phyloP scores from a whole-genome alignment of 1,140 invertebrate genomes.

The Galendromus occidentalis region DNA sequence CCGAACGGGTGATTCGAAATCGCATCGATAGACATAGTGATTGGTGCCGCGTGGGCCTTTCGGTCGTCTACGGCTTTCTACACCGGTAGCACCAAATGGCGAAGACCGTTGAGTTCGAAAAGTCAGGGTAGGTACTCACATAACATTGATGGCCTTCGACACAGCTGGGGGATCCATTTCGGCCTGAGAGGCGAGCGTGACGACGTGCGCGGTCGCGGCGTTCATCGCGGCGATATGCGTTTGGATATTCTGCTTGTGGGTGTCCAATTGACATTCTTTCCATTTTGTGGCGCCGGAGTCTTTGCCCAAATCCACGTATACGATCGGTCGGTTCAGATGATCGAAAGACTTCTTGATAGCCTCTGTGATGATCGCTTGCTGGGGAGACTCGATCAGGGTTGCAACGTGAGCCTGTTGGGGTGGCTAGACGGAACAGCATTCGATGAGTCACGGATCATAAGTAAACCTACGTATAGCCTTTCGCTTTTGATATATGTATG shows the following conservation, averaged over 20 bases:
- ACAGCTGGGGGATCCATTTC: slow-evolving; percentile 76
- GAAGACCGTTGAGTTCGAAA: neutral
- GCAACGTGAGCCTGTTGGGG: slow-evolving; percentile 1
- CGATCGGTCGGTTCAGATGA: neutral
- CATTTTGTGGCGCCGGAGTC: slow-evolving; percentile 70
- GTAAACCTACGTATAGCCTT: no score
- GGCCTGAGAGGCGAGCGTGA: slow-evolving; percentile 68
- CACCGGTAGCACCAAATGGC: neutral
- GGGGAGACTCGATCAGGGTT: neutral
- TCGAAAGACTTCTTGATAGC: slow-evolving; percentile 9
- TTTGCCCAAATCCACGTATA: slow-evolving; percentile 41
- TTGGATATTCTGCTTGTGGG: slow-evolving; percentile 84
- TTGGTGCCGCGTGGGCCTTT: no score
- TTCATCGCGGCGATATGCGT: slow-evolving; percentile 97
- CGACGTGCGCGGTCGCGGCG: slow-evolving; percentile 89
- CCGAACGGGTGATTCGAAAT: no score
- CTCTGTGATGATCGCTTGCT: slow-evolving; percentile 2
- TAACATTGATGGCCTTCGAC: slow-evolving; percentile 86
- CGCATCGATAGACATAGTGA: no score
- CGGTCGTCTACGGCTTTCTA: no score
- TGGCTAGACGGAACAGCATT: neutral
- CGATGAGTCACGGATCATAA: no score
- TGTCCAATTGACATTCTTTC: slow-evolving; percentile 80
- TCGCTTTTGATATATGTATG: no score
- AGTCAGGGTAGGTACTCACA: slow-evolving; percentile 30